Base-by-base conservation (phyloP, 2,797 vertebrate species). In the Pantherophis vulpinus region DNA sequence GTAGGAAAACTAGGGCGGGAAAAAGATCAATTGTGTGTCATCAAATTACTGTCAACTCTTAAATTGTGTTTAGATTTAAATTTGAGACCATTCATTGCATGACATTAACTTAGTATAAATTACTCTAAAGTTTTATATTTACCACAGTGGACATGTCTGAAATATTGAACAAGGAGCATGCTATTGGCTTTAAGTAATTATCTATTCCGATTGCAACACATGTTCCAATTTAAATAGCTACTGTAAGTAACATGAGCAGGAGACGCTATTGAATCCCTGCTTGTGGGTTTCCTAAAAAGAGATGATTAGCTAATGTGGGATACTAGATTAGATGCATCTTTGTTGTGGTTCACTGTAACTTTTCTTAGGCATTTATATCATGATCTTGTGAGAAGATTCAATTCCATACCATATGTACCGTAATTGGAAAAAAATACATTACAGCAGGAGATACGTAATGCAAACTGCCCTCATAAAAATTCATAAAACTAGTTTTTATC, bases 1-100 rank as follows among this genome's bases (percentile, higher is more conserved):
- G 96, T 99, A 99, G 92, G 97, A 98, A 98, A 99, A 99, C 99
- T 99, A 93, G 79, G 95, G 94, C 60, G 87, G 94, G 51, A 70
- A 51, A 66, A 95, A 66, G 42, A 93, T 14, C 51, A 56, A 70
- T 37, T 51, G 32, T 51, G 3, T 51, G 47, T 1, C 87, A 83
- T 91, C 37, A 93, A n/a, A 93, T 42, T 2, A 29, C 18, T 51
- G 0, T 63, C 0, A 83, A 83, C 42, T 83, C 74, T 83, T 83
- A 83, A 83, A 83, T 47, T 23, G 20, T 83, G 10, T 83, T 83
- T 79, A 79, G 18, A 42, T 79, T 83, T 83, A 83, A 11, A 83
- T 23, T 61, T 23, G 92, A 88, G 9, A 63, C 66, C 42, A 93
- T 54, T 2, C 83, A 86, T 1, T 13, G 23, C 8, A 32, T 10